Evolutionary conservation across 2,888 invertebrate genomes (phyloP), one percentile per base, ranked within the genome.

Genomic region (Drosophila stalkeri): DNA sequence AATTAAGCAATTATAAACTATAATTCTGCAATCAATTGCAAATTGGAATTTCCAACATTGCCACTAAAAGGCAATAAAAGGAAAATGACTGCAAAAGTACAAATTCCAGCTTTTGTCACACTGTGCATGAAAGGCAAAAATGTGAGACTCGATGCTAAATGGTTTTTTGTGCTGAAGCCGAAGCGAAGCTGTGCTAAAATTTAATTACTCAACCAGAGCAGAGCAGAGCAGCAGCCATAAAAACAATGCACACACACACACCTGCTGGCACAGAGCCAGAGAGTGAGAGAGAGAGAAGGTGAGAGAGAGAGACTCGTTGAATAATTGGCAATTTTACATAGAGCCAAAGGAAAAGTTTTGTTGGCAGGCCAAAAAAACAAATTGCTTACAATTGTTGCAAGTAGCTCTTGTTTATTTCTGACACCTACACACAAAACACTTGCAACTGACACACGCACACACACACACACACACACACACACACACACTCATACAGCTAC

Each of bases 291-390:
- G 61, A 75, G 73, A 73, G 54, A 2, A 16, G n/a, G 16, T 4
- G 75, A 75, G 71, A 39, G 62, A 43, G 67, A 68, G 1, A 54
- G 31, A 64, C 67, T 44, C 52, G 73, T 77, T 82, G 74, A 86
- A 86, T 84, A 86, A 89, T 79, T 77, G 81, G 64, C 84, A 84
- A 86, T 79, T 74, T 83, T 80, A 47, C 81, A 75, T 66, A 67
- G 35, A 27, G 62, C 47, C 49, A 39, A 51, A 37, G 18, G 31
- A 56, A 39, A 72, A 72, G 33, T 77, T 75, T 61, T 80, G 60
- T 63, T 66, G 49, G 52, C 35, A 54, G 44, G 60, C 51, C 33
- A 18, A 54, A 66, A 56, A 68, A 66, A 80, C 78, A 79, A 82
- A 86, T 82, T 73, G 81, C 59, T 72, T 61, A 73, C 80, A 88